These are phyloP conservation scores for Stichopus horrens DNA, from an alignment of 53 echinoderm and acorn worm species.

Conservation along the genomic window DNA sequence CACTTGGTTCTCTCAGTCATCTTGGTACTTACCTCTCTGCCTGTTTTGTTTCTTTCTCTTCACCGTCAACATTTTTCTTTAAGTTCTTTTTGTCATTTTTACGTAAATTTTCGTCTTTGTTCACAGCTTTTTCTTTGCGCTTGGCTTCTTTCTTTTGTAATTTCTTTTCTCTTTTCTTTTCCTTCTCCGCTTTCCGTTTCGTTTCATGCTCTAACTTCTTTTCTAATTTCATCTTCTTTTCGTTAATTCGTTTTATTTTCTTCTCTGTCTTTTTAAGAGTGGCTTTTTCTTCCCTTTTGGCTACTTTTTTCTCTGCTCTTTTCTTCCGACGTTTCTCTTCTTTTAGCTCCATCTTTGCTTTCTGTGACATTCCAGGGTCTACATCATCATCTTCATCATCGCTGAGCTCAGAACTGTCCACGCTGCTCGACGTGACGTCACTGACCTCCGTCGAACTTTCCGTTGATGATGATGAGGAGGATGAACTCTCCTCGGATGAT, in stretches of 20 bases:
- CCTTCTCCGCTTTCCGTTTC: background rate
- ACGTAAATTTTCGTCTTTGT: background rate
- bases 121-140: background rate
- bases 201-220: conserved; percentile 12
- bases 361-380: background rate
- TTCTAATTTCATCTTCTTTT: conserved; percentile 4
- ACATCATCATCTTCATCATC: conserved; percentile 25
- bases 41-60: too few relatives aligned
- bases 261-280: conserved; percentile 10
- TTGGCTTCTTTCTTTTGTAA: background rate
- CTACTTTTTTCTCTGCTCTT: conserved; percentile 31
- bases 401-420: conserved; percentile 19
- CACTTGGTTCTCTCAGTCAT: too few relatives aligned
- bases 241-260: conserved; percentile 44
- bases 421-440: conserved; percentile 40
- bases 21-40: too few relatives aligned
- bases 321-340: conserved; percentile 23
- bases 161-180: conserved; percentile 17
- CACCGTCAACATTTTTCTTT: too few relatives aligned
- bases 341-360: background rate
- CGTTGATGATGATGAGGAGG: conserved; percentile 4
- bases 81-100: background rate
- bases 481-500: background rate
- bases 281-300: background rate
- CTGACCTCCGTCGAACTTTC: conserved; percentile 46